Evolutionary conservation across 53 echinoderm and acorn worm species (phyloP).

Genomic region (Apostichopus leukothele): DNA sequence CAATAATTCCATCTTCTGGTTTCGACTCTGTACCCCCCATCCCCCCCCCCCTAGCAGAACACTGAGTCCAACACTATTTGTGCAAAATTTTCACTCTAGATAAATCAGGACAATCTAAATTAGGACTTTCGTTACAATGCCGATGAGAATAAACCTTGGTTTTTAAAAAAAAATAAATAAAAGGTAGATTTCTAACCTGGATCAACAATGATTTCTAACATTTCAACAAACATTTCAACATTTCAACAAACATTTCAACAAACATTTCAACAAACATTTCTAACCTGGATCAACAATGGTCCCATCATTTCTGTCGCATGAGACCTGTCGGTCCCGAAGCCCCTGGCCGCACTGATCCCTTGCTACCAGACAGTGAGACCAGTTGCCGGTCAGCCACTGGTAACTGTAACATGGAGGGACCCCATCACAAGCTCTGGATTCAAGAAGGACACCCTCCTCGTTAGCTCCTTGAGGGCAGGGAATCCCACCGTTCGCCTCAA

Average conservation of each 20-base stretch:
- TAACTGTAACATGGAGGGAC: constrained; percentile 80
- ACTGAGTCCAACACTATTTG: too few relatives aligned
- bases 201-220: constrained; percentile 8
- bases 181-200: constrained; percentile 58
- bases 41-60: too few relatives aligned
- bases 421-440: constrained; percentile 52
- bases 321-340: constrained; percentile 75
- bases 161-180: too few relatives aligned
- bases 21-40: too few relatives aligned
- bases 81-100: too few relatives aligned
- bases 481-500: constrained; percentile 65
- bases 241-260: too few relatives aligned
- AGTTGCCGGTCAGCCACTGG: constrained; percentile 66
- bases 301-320: constrained; percentile 77
- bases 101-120: too few relatives aligned
- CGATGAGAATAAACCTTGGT: too few relatives aligned
- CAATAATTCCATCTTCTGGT: too few relatives aligned
- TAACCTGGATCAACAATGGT: constrained; percentile 75
- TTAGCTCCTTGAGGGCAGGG: constrained; percentile 71
- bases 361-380: constrained; percentile 75
- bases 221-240: too few relatives aligned
- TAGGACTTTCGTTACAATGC: too few relatives aligned
- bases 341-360: constrained; percentile 80
- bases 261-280: neutral
- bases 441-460: constrained; percentile 72